Base-by-base conservation (phyloP, 2,888 invertebrate species). In the Clostera curtula region DNA sequence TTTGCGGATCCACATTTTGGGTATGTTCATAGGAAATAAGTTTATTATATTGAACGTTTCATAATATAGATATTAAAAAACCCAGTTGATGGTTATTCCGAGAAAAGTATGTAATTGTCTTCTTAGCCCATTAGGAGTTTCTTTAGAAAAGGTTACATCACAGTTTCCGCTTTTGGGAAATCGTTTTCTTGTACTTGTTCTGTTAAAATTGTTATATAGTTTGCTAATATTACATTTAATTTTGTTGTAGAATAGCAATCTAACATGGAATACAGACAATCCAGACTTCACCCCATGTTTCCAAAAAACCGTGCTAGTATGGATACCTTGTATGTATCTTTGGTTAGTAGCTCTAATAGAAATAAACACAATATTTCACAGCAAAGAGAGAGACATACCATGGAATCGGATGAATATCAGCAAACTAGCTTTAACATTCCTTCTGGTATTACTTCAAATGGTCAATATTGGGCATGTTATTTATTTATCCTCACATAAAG, bases 221-320 rank as follows among this genome's bases (percentile, higher is more conserved):
- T 6, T n/a, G 4, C 9, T 8, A 25, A 12, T 10, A 18, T 16
- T 10, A 1, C 11, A 10, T 8, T 10, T 23, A 5, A 12, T 13
- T 18, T 11, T 20, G 6, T 19, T 24, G 21, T 77, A 97, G 97
- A 89, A 95, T 75, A 57, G 71, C 39, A 86, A 88, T 42, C 56
- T 89, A 48, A 89, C 93, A 27, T 95, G 95, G 95, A 67, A 91
- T 55, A 91, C 96, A 7, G 80, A 87, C 4, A 85, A 90, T 69
- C 97, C 96, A 8, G 91, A 93, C 62, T 86, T 98, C 45, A 93
- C 96, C 34, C 86, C 86, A 59, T 98, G 97, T 73, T 96, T 97
- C 68, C 92, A 96, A 76, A 91, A 92, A 65, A 96, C 97, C 1
- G 89, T 93, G 1, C 72, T 97, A 18, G 85, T 95, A 21, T 98